Conservation (phyloP, 2,113 vertebrate species). For the Notechis scutatus region DNA sequence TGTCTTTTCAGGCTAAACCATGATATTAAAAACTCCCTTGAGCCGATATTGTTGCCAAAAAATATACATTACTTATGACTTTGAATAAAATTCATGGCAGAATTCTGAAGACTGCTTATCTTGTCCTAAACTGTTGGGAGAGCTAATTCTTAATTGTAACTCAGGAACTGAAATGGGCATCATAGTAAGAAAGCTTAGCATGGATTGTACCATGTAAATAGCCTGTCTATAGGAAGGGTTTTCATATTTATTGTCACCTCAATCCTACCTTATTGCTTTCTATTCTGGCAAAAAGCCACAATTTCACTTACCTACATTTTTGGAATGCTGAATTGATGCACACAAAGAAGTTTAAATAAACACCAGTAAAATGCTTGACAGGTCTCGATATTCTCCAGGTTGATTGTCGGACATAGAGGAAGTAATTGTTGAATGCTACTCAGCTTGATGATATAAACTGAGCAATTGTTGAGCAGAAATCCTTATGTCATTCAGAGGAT, state of each 20-base stretch:
- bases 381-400: neutral
- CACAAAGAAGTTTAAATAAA: conserved; percentile 3
- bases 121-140: neutral
- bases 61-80: neutral
- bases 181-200: neutral
- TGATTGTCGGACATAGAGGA: neutral
- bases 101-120: neutral
- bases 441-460: neutral
- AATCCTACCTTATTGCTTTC: neutral
- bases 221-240: neutral
- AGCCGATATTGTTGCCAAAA: neutral
- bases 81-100: neutral
- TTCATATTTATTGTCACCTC: neutral
- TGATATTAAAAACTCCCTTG: neutral
- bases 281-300: neutral
- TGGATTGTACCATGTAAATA: neutral
- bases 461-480: neutral
- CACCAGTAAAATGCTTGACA: neutral
- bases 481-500: neutral
- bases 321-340: neutral
- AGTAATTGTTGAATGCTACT: neutral
- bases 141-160: neutral
- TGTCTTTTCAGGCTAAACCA: neutral
- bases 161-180: neutral
- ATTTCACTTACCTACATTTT: neutral